These are phyloP conservation scores for Lasioglossum lativentre DNA, from an alignment of 2,888 invertebrate species.

Conservation along the genomic window DNA sequence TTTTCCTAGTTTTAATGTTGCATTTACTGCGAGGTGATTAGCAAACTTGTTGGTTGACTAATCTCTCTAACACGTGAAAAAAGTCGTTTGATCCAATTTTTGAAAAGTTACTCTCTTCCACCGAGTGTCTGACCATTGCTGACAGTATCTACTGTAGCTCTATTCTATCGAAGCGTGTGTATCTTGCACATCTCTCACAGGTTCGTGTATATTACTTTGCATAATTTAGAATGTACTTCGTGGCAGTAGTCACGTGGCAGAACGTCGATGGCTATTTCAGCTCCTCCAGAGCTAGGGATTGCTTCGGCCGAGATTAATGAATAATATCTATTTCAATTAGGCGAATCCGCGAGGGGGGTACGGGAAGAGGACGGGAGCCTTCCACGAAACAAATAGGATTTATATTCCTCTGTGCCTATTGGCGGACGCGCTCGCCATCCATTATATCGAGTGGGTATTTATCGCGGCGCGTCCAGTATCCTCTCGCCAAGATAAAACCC, in stretches of 20 bases:
- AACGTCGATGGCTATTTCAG: not conserved
- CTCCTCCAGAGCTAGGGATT: not conserved
- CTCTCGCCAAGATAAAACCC: slow-evolving; percentile 69
- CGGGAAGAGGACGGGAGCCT: no score
- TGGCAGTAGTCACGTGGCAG: not conserved
- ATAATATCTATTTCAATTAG: slow-evolving; percentile 65
- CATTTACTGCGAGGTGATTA: no score
- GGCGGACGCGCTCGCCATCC: slow-evolving; percentile 60
- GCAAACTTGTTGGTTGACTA: no score
- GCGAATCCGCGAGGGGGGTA: slow-evolving; percentile 55
- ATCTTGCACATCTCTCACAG: no score
- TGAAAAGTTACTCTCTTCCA: no score
- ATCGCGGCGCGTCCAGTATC: slow-evolving; percentile 65
- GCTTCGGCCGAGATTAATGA: not conserved
- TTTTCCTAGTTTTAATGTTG: not conserved
- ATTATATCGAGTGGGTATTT: slow-evolving; percentile 72
- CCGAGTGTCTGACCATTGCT: no score
- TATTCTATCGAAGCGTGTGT: not conserved
- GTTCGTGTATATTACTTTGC: no score
- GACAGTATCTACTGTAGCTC: not conserved
- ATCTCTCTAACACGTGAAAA: not conserved
- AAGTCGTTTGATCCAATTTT: not conserved
- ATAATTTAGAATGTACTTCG: not conserved
- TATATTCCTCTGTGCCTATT: slow-evolving; percentile 56
- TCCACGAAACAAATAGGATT: slow-evolving; percentile 66